Evolutionary conservation across 2,888 invertebrate genomes (phyloP), one percentile per base, ranked within the genome.

Genomic region (Mactromeris polynyma): DNA sequence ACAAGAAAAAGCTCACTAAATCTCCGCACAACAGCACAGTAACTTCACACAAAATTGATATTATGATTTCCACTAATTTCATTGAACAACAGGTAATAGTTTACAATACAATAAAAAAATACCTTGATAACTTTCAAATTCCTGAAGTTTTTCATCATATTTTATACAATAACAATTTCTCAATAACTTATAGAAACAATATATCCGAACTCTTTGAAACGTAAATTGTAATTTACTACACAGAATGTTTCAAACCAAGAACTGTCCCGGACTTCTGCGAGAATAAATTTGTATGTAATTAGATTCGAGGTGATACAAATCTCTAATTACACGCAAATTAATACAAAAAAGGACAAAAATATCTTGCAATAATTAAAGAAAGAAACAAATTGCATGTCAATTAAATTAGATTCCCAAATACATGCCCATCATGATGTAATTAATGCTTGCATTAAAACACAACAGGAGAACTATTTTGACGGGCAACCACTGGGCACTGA

Each of bases 381-480:
- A 64, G n/a, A 64, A n/a, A 64, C 58, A 64, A 64, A 0, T 64
- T 64, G 58, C 58, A 64, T 64, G 58, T 58, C 58, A 58, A 58
- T 58, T 58, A 58, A 58, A 21, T 26, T 4, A 26, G 58, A 64
- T 26, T n/a, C 58, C 26, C 58, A 26, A 11, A 26, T 64, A 64
- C 46, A 46, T 26, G 58, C 26, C 58, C 11, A 7, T 26, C 26
- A 26, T 26, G 26, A n/a, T 26, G 21, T n/a, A 9, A 64, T 64
- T 11, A 64, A 64, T 46, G 46, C 6, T 46, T 46, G 11, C 46
- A 46, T 46, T 46, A 3, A 46, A 46, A 46, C 17, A 46, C 46
- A 4, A 3, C 9, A 4, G 6, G 17, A 17, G 17, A 46, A 4
- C 11, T 17, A 46, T 46, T 64, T 9, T 21, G 26, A n/a, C 11